Percentiles rank a stretch among this genome's conserved stretches.
Conservation (phyloP, 2,113 vertebrate species). For the Bujurquina vittata region DNA sequence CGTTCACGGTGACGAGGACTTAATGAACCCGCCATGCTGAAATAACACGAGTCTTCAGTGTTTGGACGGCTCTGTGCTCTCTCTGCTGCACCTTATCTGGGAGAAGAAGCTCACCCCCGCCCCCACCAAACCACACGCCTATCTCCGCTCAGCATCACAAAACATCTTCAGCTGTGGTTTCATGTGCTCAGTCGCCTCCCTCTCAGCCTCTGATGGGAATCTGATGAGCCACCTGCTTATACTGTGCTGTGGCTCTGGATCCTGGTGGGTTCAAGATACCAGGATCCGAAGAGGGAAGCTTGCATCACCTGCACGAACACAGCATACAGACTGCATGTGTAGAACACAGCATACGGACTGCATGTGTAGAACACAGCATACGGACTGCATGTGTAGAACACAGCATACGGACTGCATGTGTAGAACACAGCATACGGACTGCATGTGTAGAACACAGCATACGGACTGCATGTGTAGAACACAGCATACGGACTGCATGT, state of each 20-base stretch:
- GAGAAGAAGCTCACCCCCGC: slow-evolving; percentile 6
- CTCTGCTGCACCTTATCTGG: slow-evolving; percentile 15
- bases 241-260: slow-evolving; percentile 15
- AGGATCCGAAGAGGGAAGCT: neutral
- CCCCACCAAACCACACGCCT: slow-evolving; percentile 57
- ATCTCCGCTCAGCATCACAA: slow-evolving; percentile 55
- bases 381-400: neutral
- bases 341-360: neutral
- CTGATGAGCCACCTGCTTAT: slow-evolving; percentile 49
- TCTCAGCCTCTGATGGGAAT: slow-evolving; percentile 36
- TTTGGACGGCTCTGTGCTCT: neutral
- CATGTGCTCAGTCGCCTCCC: slow-evolving; percentile 14
- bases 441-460: neutral
- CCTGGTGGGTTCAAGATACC: neutral
- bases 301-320: neutral
- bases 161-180: slow-evolving; percentile 69
- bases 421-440: too few species aligned
- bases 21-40: neutral
- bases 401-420: neutral
- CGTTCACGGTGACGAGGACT: neutral
- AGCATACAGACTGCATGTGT: neutral
- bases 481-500: too few species aligned
- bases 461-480: neutral
- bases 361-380: neutral
- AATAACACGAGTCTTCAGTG: neutral